Conservation (phyloP, 2,797 vertebrate genomes). For the Sitta carolinensis region DNA sequence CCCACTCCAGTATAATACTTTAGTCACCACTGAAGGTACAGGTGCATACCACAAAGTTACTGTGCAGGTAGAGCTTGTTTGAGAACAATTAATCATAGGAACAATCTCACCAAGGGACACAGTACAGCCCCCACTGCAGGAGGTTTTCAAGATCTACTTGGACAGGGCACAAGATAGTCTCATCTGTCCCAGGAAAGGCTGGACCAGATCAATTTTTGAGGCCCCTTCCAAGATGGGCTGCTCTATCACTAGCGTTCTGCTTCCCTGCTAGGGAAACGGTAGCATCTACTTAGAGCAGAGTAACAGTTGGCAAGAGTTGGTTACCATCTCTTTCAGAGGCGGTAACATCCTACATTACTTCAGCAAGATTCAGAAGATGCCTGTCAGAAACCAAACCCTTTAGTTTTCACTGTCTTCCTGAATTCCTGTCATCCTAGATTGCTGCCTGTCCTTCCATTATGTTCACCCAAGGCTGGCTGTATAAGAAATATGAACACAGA, state of each 20-base stretch:
- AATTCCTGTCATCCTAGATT: slow-evolving; percentile 31
- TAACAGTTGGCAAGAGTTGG: background rate
- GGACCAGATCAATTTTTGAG: background rate
- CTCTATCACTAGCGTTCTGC: background rate
- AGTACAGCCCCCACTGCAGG: rapidly evolving
- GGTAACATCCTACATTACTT: background rate
- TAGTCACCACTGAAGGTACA: background rate
- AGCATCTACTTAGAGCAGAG: background rate
- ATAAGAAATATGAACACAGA: background rate
- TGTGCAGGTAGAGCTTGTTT: background rate
- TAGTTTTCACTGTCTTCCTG: slow-evolving; percentile 23
- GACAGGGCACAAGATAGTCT: rapidly evolving
- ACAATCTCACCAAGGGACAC: background rate
- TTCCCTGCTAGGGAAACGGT: background rate
- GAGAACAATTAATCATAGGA: background rate
- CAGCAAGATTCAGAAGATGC: slow-evolving; percentile 32
- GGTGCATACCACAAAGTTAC: background rate
- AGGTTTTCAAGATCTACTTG: background rate
- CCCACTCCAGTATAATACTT: background rate
- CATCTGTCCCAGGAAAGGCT: background rate
- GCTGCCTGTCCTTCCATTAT: slow-evolving; percentile 44
- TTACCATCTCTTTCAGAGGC: background rate
- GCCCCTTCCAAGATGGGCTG: background rate
- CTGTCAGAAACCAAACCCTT: slow-evolving; percentile 40
- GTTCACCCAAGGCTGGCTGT: slow-evolving; percentile 17